Evolutionary conservation across 2,888 invertebrate species (phyloP), one percentile per base, ranked within the genome.

Genomic region (Capitulum mitella): DNA sequence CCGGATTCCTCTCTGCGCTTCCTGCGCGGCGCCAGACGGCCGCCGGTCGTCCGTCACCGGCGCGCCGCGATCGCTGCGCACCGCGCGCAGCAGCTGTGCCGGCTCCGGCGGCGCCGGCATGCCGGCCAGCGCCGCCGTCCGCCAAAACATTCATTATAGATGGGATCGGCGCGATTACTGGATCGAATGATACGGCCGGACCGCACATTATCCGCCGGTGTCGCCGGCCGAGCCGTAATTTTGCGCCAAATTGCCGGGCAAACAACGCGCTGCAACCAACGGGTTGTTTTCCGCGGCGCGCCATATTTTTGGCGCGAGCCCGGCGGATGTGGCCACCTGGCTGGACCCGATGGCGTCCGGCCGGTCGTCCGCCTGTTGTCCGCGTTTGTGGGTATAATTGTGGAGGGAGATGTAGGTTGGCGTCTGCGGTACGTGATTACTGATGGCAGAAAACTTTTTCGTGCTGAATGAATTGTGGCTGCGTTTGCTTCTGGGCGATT

Each of bases 241-340:
- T 64, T 19, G 64, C 64, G 64, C 61, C 64, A 64, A 64, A 64
- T 64, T 64, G 64, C 34, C 64, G n/a, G 61, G 32, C 61, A 32
- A 61, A 32, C 32, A 32, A 32, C 61, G 5, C 61, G 32, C 61
- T 61, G 61, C 61, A 61, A 61, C 61, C 61, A n/a, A n/a, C 16
- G n/a, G 61, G 61, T n/a, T 61, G 61, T 61, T 61, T 61, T 32
- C 12, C 32, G n/a, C n/a, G n/a, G 76, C 32, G 76, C 32, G 76
- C 32, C 16, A 16, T 61, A 32, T 32, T 32, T 6, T 32, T 12
- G 61, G 61, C 32, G 61, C 61, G 32, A 10, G 1, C 32, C 29
- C 51, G 51, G 51, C 51, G 51, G 51, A 51, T 19, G 51, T 51
- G 61, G 32, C 61, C 61, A 61, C 32, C 32, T 32, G 61, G 14